Evolutionary conservation across 2,888 invertebrate genomes (phyloP).

Genomic region (Papilio elwesi): DNA sequence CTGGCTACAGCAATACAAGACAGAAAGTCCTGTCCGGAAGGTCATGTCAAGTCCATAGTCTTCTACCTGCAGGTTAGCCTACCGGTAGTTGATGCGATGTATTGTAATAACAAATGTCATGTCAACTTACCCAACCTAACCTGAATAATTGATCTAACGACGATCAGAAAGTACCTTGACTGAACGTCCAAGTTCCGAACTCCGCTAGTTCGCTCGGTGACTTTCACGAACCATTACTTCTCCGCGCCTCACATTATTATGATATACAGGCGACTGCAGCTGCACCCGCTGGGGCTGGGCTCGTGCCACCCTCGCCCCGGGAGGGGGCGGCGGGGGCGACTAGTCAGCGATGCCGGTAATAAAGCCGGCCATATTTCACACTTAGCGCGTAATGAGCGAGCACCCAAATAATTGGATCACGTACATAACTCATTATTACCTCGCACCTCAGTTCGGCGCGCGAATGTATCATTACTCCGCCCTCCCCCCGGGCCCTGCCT

Average conservation of each 20-base stretch:
- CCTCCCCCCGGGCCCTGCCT: constrained; percentile 41
- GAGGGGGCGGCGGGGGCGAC: constrained; percentile 48
- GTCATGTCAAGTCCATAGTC: too few relatives aligned
- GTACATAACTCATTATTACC: constrained; percentile 85
- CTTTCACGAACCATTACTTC: constrained; percentile 53
- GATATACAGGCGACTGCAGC: constrained; percentile 78
- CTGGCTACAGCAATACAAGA: too few relatives aligned
- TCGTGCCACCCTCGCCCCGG: constrained; percentile 37
- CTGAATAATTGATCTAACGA: too few relatives aligned
- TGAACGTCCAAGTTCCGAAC: too few relatives aligned
- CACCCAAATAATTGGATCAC: constrained; percentile 86
- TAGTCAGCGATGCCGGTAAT: constrained; percentile 78
- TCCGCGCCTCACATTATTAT: constrained; percentile 78
- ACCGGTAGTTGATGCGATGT: too few relatives aligned
- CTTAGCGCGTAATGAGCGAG: constrained; percentile 85
- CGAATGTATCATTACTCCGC: constrained; percentile 79
- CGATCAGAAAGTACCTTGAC: too few relatives aligned
- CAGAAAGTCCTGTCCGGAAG: too few relatives aligned
- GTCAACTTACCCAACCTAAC: too few relatives aligned
- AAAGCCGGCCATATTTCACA: constrained; percentile 84
- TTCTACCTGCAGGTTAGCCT: too few relatives aligned
- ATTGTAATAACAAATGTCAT: too few relatives aligned
- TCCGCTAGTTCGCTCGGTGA: constrained; percentile 44
- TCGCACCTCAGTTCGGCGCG: constrained; percentile 77
- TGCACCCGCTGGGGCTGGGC: constrained; percentile 53